Evolutionary conservation across 1,140 invertebrate genomes (phyloP).

Genomic region (Scaptomyza pallida): DNA sequence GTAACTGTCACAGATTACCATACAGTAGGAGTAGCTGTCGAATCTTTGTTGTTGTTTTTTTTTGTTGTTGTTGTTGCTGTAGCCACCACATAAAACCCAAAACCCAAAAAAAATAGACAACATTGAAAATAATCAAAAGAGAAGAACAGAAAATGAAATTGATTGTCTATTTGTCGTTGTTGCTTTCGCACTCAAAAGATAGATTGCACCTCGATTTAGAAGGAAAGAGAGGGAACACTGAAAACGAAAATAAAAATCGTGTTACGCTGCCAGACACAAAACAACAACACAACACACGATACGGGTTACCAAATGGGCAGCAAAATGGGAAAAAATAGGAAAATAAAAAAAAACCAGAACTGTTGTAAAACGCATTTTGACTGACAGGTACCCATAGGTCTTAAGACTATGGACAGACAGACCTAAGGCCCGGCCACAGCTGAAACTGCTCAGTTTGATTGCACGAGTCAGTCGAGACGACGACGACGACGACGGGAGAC

Average conservation of each 20-base stretch:
- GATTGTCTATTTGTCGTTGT: conserved; percentile 56
- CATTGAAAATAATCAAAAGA: conserved; percentile 14
- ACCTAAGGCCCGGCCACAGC: conserved; percentile 47
- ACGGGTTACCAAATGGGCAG: conserved; percentile 75
- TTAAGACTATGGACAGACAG: conserved; percentile 48
- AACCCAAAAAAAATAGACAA: conserved; percentile 13
- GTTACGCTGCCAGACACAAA: conserved; percentile 54
- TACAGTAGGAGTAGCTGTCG: conserved; percentile 68
- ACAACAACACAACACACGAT: conserved; percentile 54
- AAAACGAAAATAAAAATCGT: conserved; percentile 73
- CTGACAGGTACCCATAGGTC: conserved; percentile 81
- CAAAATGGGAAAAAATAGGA: conserved; percentile 39
- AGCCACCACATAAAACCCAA: conserved; percentile 52
- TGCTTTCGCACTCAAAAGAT: conserved; percentile 72
- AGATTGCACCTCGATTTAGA: conserved; percentile 72
- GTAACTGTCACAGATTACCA: conserved; percentile 61
- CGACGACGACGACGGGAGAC: conserved; percentile 1
- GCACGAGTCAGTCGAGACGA: conserved; percentile 59
- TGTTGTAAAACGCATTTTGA: conserved; percentile 82
- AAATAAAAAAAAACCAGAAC: conserved; percentile 43
- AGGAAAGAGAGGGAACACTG: conserved; percentile 34
- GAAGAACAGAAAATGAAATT: conserved; percentile 58
- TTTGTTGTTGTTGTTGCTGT: too few relatives aligned
- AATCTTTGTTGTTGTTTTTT: conserved; percentile 58
- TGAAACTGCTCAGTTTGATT: conserved; percentile 76